These are phyloP conservation scores for Poecilia gillii DNA, from an alignment of 2,797 vertebrate species.

Conservation along the genomic window DNA sequence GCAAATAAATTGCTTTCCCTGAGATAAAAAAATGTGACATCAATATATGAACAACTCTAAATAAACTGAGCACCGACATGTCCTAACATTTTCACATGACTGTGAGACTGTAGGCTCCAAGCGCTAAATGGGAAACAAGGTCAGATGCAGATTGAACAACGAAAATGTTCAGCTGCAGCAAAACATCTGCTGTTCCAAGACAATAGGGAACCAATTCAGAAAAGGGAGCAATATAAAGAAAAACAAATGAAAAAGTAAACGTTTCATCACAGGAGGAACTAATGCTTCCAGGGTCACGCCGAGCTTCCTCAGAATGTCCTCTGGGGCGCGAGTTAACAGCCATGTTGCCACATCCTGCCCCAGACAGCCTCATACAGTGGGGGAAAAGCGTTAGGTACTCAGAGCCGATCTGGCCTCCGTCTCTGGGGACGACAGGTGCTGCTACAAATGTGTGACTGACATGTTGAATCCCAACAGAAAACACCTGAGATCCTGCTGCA, in stretches of 20 bases:
- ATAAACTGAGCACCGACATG: not conserved
- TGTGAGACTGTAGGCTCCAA: not conserved
- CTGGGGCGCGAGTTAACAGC: conserved; percentile 61
- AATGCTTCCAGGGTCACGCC: conserved; percentile 62
- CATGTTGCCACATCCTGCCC: conserved; percentile 66
- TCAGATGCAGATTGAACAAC: not conserved
- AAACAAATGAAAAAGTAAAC: conserved; percentile 63
- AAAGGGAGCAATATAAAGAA: conserved; percentile 6
- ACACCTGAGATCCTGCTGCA: conserved; percentile 65
- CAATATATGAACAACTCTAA: not conserved
- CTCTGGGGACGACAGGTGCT: conserved; percentile 66
- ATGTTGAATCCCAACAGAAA: conserved; percentile 58
- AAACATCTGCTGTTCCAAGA: conserved; percentile 42
- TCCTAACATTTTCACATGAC: not conserved
- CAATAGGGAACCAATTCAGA: conserved; percentile 18
- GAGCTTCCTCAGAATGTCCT: conserved; percentile 57
- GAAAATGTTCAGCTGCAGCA: conserved; percentile 22
- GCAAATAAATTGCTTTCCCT: not conserved
- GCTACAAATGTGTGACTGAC: conserved; percentile 59
- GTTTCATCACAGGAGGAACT: conserved; percentile 68
- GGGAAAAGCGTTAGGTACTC: conserved; percentile 54
- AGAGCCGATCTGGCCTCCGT: conserved; percentile 33
- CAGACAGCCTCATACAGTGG: conserved; percentile 35
- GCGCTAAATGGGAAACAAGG: not conserved
- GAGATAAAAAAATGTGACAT: not conserved